Evolutionary conservation across 2,797 vertebrate genomes (phyloP).

Genomic region (Mus caroli): DNA sequence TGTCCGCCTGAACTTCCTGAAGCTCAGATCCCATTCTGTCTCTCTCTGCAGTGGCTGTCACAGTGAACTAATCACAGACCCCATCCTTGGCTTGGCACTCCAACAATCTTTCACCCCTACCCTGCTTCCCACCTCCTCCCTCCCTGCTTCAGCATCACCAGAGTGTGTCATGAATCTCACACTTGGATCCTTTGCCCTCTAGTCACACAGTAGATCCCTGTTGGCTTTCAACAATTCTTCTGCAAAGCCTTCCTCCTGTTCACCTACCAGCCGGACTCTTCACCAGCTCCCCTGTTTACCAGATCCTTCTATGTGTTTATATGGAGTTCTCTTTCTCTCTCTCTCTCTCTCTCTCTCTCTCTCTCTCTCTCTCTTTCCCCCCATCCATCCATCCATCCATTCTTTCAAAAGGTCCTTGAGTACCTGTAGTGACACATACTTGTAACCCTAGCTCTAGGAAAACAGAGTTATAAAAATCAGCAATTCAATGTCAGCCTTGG

Average conservation of each 20-base stretch:
- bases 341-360: neutral
- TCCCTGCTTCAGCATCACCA: neutral
- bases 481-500: neutral
- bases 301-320: neutral
- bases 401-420: neutral
- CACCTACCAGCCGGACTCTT: neutral
- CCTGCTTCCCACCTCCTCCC: neutral
- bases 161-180: neutral
- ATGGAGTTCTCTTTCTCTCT: neutral
- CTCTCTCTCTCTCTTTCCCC: neutral
- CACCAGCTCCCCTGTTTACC: neutral
- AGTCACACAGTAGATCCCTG: neutral
- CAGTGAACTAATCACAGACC: neutral
- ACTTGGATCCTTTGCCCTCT: neutral
- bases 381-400: neutral
- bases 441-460: neutral
- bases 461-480: neutral
- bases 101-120: neutral
- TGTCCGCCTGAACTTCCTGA: neutral
- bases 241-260: neutral
- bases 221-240: neutral
- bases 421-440: no score
- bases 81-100: neutral
- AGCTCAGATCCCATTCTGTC: neutral
- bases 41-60: neutral